Conservation (phyloP, 2,797 vertebrate species). For the Gallirallus australis region DNA sequence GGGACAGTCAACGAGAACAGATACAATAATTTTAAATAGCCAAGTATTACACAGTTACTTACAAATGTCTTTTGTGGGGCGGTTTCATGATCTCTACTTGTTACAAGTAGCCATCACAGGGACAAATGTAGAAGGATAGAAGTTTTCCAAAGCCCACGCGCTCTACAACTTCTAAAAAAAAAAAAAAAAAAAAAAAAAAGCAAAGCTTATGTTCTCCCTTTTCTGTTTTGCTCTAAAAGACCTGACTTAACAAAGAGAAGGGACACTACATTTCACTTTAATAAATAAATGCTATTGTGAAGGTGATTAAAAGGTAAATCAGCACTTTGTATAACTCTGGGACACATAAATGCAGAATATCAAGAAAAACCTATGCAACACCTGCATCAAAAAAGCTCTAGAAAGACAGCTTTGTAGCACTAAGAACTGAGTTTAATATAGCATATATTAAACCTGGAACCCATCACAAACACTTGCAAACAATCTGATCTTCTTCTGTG, state of each 20-base stretch:
- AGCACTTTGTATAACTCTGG: neutral
- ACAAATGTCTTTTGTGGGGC: neutral
- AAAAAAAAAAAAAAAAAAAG: neutral
- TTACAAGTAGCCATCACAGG: neutral
- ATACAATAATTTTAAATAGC: neutral
- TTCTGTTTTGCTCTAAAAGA: neutral
- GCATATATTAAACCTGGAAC: neutral
- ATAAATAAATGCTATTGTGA: neutral
- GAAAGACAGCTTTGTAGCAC: neutral
- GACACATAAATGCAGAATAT: neutral
- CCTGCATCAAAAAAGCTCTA: neutral
- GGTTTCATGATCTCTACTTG: neutral
- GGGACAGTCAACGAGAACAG: neutral
- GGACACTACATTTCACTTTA: neutral
- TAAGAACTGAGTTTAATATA: neutral
- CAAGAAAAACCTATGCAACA: neutral
- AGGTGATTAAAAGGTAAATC: neutral
- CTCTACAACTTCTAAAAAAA: neutral
- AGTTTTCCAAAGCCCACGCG: neutral
- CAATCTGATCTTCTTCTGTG: neutral
- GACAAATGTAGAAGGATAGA: neutral
- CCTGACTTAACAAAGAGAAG: neutral
- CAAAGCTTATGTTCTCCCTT: neutral
- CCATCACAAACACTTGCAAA: neutral
- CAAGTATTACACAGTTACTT: neutral